Evolutionary conservation across 2,113 vertebrate species (phyloP), one percentile per base, ranked within the genome.

Genomic region (Atherinomorus stipes): DNA sequence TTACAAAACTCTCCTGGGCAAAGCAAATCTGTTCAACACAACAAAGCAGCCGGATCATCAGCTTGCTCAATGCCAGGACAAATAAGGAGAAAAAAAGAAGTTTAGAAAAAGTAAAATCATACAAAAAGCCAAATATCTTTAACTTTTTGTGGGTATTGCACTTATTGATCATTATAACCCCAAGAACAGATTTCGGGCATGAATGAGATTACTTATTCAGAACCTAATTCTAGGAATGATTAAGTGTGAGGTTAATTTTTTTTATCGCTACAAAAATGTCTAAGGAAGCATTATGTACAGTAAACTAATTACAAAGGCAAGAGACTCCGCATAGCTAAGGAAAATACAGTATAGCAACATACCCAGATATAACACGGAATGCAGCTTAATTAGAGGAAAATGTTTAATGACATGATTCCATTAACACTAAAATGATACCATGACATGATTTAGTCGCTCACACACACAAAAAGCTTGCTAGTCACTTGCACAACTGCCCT

Each of bases 401-500:
- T 15, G 40, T 42, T 42, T 15, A 3, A 42, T 42, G 12, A 42
- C 3, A 42, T n/a, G 1, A 47, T 47, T 47, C 44, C 18, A 19
- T 19, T 47, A 19, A 47, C 19, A 8, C 7, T 8, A 18, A 34
- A 47, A 7, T 47, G 18, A 47, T n/a, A 47, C 9, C 9, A 8
- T 47, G 18, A n/a, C 16, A 47, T 15, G 6, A 15, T 18, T n/a
- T 7, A n/a, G 44, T 19, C 7, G 3, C 21, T 13, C 11, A 25
- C 4, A 25, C 28, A 21, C 11, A 54, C 68, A 70, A 53, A 71
- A 38, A 64, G n/a, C 61, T 10, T n/a, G 13, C 16, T 11, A 4
- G 53, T 80, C 74, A 81, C 13, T 40, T 60, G 47, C 22, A 45
- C 52, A 57, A 72, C 13, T 9, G n/a, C 12, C 9, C 64, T 50